These are phyloP conservation scores for Tangara arthus DNA, from an alignment of 2,797 vertebrate genomes.

Conservation along the genomic window DNA sequence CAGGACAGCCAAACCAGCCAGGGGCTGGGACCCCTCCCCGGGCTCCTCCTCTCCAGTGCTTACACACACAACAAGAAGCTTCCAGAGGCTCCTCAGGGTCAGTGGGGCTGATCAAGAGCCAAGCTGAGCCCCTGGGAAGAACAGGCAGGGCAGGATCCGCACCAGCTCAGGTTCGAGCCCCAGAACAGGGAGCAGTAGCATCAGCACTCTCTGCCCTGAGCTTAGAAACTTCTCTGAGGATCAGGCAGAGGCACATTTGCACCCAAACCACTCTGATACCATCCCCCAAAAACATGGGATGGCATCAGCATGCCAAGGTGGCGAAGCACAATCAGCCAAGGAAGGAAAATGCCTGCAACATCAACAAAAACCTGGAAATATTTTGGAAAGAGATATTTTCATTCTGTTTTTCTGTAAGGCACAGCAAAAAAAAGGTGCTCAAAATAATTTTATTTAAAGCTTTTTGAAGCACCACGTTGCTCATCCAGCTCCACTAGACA, in stretches of 20 bases:
- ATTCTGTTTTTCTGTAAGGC: not conserved
- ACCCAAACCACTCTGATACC: not conserved
- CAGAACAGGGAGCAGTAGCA: not conserved
- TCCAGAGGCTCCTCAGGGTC: not conserved
- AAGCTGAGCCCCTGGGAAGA: not conserved
- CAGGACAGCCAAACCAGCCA: not conserved
- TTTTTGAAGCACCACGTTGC: not conserved
- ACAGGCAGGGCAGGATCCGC: not conserved
- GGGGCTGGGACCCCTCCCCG: rapidly evolving
- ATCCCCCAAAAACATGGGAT: not conserved
- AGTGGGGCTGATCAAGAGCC: rapidly evolving
- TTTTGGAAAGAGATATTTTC: not conserved
- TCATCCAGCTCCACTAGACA: not conserved
- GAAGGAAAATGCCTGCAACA: not conserved
- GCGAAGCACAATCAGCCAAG: not conserved
- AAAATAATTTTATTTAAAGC: not conserved
- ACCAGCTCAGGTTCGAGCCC: not conserved
- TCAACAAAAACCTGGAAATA: not conserved
- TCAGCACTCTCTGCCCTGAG: not conserved
- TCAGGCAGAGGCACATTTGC: not conserved
- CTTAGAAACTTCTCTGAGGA: not conserved
- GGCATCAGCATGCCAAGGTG: rapidly evolving
- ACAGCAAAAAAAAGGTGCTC: not conserved
- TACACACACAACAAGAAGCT: not conserved
- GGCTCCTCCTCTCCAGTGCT: not conserved